Conservation (phyloP, 1,140 invertebrate species). For the Dreissena polymorpha region DNA sequence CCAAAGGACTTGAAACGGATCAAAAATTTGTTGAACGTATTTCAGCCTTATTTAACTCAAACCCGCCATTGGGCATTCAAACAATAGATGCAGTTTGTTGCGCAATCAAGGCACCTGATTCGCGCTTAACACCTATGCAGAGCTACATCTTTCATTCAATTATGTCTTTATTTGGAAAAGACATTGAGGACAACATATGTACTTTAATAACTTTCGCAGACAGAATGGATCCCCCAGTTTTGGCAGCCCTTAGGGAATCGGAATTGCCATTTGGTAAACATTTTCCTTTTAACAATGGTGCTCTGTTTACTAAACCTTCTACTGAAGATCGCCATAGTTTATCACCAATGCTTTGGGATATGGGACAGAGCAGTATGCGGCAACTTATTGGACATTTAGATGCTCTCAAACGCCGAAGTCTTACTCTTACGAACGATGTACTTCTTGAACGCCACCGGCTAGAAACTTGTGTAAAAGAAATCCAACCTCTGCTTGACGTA, state of each 20-base stretch:
- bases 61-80: slow-evolving; percentile 23
- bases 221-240: slow-evolving; percentile 32
- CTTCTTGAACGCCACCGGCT: slow-evolving; percentile 12
- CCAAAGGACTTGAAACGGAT: slow-evolving; percentile 42
- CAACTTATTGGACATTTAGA: not conserved
- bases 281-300: slow-evolving; percentile 21
- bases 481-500: slow-evolving; percentile 1
- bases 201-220: slow-evolving; percentile 59
- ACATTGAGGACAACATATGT: slow-evolving; percentile 62
- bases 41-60: slow-evolving; percentile 21
- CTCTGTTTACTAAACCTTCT: not conserved
- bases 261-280: slow-evolving; percentile 35
- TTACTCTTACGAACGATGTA: slow-evolving; percentile 30
- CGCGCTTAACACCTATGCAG: slow-evolving; percentile 26
- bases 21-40: slow-evolving; percentile 40
- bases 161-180: slow-evolving; percentile 61
- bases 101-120: not conserved
- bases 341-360: slow-evolving; percentile 22
- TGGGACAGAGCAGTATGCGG: slow-evolving; percentile 8
- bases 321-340: not conserved
- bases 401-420: slow-evolving; percentile 18
- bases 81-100: slow-evolving; percentile 53
- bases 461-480: not conserved
- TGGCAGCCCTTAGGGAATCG: slow-evolving; percentile 45
- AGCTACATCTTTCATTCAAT: slow-evolving; percentile 60